These are phyloP conservation scores for Scaptomyza reducta DNA, from an alignment of 2,888 invertebrate species.

Conservation along the genomic window DNA sequence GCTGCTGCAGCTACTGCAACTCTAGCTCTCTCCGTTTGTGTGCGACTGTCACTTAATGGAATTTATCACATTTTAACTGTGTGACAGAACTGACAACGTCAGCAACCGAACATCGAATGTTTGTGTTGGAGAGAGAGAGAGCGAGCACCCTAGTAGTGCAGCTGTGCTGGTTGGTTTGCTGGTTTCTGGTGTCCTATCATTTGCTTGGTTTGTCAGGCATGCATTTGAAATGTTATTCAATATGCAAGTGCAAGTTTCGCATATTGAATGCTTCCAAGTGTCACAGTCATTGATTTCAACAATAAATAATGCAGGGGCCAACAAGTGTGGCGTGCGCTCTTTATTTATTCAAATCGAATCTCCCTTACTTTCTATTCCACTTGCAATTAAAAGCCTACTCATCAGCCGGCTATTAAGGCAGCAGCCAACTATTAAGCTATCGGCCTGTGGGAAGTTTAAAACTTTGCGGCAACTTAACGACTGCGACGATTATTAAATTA, in stretches of 20 bases:
- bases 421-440: slow-evolving; percentile 32
- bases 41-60: slow-evolving; percentile 74
- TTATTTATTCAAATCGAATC: slow-evolving; percentile 64
- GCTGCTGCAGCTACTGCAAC: slow-evolving; percentile 34
- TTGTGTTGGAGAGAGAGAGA: not conserved
- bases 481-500: slow-evolving; percentile 79
- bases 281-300: slow-evolving; percentile 69
- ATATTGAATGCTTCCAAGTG: slow-evolving; percentile 65
- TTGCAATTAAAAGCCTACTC: slow-evolving; percentile 61
- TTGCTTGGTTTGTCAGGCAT: slow-evolving; percentile 61
- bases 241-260: slow-evolving; percentile 62
- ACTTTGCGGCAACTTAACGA: slow-evolving; percentile 62
- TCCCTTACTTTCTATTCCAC: not conserved
- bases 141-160: slow-evolving; percentile 42
- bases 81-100: slow-evolving; percentile 67
- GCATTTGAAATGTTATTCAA: slow-evolving; percentile 71
- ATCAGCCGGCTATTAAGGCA: slow-evolving; percentile 55
- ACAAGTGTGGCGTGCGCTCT: slow-evolving; percentile 55
- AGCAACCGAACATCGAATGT: slow-evolving; percentile 40
- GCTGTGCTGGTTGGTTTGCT: slow-evolving; percentile 21
- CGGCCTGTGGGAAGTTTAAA: slow-evolving; percentile 16
- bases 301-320: slow-evolving; percentile 66
- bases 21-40: slow-evolving; percentile 14
- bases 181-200: slow-evolving; percentile 46
- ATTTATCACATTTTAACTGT: slow-evolving; percentile 78